Evolutionary conservation across 2,797 vertebrate genomes (phyloP).

Genomic region (Pseudochirops cupreus): DNA sequence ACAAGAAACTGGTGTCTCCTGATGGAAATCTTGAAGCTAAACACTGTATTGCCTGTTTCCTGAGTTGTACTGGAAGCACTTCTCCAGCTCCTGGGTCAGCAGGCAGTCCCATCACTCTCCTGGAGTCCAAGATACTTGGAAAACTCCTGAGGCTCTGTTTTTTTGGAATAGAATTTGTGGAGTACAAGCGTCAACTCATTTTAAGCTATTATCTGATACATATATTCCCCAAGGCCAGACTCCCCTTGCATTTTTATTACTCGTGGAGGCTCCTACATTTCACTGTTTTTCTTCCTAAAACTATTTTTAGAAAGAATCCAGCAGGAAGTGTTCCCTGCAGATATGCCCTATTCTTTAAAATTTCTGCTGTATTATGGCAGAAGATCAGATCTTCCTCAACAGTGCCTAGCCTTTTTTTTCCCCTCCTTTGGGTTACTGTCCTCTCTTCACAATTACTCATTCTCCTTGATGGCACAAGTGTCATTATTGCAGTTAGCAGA

Average conservation of each 20-base stretch:
- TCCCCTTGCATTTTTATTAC: constrained; percentile 55
- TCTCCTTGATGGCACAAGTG: constrained; percentile 31
- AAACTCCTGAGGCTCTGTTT: constrained; percentile 10
- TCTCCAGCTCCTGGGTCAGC: constrained; percentile 26
- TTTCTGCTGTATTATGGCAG: constrained; percentile 57
- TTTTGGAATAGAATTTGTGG: constrained; percentile 66
- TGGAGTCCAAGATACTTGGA: constrained; percentile 20
- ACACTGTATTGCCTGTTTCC: constrained; percentile 51
- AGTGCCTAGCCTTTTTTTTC: constrained; percentile 1
- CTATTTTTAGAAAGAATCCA: constrained; percentile 74
- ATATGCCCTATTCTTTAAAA: constrained; percentile 61
- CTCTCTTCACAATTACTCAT: constrained; percentile 28
- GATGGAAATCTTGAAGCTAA: constrained; percentile 51
- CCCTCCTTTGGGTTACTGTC: constrained; percentile 10
- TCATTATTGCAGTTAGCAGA: background rate
- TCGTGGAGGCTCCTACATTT: constrained; percentile 58
- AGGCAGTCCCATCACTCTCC: constrained; percentile 40
- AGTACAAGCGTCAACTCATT: constrained; percentile 60
- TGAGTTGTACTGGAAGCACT: constrained; percentile 53
- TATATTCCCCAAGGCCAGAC: constrained; percentile 66
- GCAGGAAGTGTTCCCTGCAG: constrained; percentile 68
- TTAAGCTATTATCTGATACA: constrained; percentile 68
- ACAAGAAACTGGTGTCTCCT: background rate
- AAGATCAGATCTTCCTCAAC: constrained; percentile 5
- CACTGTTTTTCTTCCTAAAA: constrained; percentile 70